Evolutionary conservation across 2,797 vertebrate species (phyloP), one percentile per base, ranked within the genome.

Genomic region (Gadopsis marmoratus): DNA sequence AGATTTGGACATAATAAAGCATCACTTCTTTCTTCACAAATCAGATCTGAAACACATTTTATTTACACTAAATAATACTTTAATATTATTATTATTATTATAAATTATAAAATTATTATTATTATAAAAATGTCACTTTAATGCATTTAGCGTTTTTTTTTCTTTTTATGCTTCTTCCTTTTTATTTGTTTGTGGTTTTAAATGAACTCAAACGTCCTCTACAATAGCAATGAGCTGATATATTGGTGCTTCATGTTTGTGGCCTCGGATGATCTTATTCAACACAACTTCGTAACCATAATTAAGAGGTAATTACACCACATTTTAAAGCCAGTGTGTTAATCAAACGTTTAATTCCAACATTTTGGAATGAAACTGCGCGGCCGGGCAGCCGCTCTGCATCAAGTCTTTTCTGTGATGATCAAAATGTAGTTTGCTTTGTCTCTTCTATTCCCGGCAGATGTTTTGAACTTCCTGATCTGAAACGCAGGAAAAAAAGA

Each of bases 341-440:
- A 7, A 48, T 41, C 1, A 26, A 33, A 74, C 39, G 56, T 50
- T 55, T 56, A 45, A 64, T 61, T 17, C 60, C 47, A 61, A 41
- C 37, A 21, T 16, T 1, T 19, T 67, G 7, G n/a, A n/a, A n/a
- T 6, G 4, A 54, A 35, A n/a, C n/a, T n/a, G n/a, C n/a, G n/a
- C n/a, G n/a, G n/a, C n/a, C n/a, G n/a, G n/a, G n/a, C n/a, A n/a
- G n/a, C n/a, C n/a, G n/a, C n/a, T n/a, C n/a, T n/a, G n/a, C n/a
- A n/a, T n/a, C n/a, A n/a, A n/a, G n/a, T n/a, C n/a, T n/a, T n/a
- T n/a, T n/a, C 11, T 41, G 41, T n/a, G 41, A 31, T 45, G 59
- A 71, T 93, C 84, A 94, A 48, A 95, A 3, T 7, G 83, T 4
- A 37, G 85, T 89, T 82, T 93, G 90, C 33, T 48, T 75, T 2